Evolutionary conservation across 92 coral and sea anemone species (phyloP).

Genomic region (Palythoa heliodiscus): DNA sequence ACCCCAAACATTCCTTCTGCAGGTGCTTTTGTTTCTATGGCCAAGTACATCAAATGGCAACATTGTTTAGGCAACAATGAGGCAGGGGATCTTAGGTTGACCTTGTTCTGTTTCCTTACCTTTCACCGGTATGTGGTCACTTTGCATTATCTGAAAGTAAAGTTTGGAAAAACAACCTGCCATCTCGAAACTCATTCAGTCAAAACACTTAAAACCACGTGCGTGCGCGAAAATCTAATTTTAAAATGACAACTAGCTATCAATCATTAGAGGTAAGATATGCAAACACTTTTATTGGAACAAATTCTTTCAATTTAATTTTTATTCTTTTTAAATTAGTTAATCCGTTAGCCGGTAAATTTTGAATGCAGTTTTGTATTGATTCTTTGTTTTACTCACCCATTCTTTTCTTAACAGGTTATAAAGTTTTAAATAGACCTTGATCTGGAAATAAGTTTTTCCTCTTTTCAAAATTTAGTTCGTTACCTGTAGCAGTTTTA

Average conservation of each 20-base stretch:
- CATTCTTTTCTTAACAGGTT: neutral
- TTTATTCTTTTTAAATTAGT: neutral
- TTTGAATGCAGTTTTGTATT: neutral
- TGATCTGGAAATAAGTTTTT: neutral
- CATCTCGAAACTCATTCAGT: slow-evolving; percentile 7
- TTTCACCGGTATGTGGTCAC: slow-evolving; percentile 21
- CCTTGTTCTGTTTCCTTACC: neutral
- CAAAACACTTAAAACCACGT: slow-evolving; percentile 32
- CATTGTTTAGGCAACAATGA: slow-evolving; percentile 14
- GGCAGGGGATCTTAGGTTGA: slow-evolving; percentile 25
- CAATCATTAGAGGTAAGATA: slow-evolving; percentile 11
- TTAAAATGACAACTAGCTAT: slow-evolving; percentile 23
- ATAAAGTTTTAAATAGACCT: neutral
- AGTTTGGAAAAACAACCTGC: slow-evolving; percentile 36
- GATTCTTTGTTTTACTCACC: neutral
- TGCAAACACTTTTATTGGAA: neutral
- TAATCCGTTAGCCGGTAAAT: neutral
- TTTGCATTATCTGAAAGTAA: neutral
- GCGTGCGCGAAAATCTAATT: neutral
- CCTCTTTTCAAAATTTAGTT: neutral
- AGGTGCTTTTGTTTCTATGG: slow-evolving; percentile 41
- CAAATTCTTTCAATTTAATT: neutral
- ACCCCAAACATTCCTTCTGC: slow-evolving; percentile 20
- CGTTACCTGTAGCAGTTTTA: slow-evolving; percentile 17
- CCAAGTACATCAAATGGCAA: slow-evolving; percentile 25